These are phyloP conservation scores for Eumerus sabulonum DNA, from an alignment of 2,888 invertebrate species.

Conservation along the genomic window DNA sequence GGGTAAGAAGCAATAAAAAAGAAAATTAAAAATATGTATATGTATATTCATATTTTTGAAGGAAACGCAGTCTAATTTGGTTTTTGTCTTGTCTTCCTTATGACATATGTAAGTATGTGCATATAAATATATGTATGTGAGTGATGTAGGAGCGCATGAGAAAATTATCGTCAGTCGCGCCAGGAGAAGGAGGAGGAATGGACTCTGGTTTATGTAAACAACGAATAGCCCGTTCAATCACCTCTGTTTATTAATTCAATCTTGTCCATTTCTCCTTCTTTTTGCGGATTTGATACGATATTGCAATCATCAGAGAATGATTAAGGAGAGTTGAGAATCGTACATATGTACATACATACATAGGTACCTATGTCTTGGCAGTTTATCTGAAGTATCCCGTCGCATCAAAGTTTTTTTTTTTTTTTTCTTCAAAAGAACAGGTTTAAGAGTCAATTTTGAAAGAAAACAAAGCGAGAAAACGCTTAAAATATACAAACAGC, in stretches of 20 bases:
- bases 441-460: conserved; percentile 3
- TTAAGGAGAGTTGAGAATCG: too few relatives aligned
- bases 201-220: conserved; percentile 21
- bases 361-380: too few relatives aligned
- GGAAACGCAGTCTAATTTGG: conserved; percentile 34
- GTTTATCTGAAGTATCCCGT: too few relatives aligned
- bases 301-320: too few relatives aligned
- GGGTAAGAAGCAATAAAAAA: conserved; percentile 6
- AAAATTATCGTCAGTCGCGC: conserved; percentile 33
- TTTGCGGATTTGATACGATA: neutral
- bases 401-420: too few relatives aligned
- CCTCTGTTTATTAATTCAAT: conserved; percentile 1
- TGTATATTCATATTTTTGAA: conserved; percentile 9
- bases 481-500: conserved; percentile 11
- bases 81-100: neutral
- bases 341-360: too few relatives aligned
- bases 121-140: neutral
- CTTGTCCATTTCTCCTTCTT: too few relatives aligned
- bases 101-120: too few relatives aligned
- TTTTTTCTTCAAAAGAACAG: too few relatives aligned
- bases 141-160: conserved; percentile 10
- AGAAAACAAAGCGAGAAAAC: conserved; percentile 17
- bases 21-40: too few relatives aligned
- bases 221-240: conserved; percentile 19
- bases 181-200: conserved; percentile 7